phyloP scores from a whole-genome alignment of 1,140 invertebrate species.

The Nasonia longicornis region DNA sequence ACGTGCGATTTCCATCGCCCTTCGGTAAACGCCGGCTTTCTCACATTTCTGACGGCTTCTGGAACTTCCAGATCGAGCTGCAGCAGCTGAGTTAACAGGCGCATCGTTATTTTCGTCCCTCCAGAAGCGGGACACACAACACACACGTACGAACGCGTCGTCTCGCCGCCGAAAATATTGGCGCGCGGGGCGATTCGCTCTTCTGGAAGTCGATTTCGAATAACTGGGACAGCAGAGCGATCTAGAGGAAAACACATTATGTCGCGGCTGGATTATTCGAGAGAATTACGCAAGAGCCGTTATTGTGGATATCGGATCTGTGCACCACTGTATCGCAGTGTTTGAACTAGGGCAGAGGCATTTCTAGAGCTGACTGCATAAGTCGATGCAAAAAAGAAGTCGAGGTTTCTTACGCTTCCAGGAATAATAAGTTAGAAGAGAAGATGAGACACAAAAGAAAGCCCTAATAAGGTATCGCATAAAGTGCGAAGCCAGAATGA shows the following conservation, averaged over 20 bases:
- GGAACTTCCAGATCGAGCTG: not conserved
- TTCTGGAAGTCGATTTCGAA: slow-evolving; percentile 13
- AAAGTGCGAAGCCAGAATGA: no score
- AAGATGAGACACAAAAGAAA: no score
- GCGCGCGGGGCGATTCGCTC: no score
- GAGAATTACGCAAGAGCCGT: not conserved
- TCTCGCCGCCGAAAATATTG: not conserved
- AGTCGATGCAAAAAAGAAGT: not conserved
- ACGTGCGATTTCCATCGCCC: no score
- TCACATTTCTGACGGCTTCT: not conserved
- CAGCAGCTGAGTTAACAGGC: not conserved
- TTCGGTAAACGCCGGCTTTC: not conserved
- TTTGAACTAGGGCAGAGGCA: not conserved
- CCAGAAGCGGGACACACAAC: not conserved
- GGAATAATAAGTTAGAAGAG: no score
- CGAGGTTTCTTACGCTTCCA: no score
- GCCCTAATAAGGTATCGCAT: no score
- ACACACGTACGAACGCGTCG: not conserved
- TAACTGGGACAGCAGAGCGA: not conserved
- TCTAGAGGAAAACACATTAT: not conserved
- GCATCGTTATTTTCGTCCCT: not conserved
- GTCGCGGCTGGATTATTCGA: not conserved
- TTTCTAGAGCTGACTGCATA: not conserved
- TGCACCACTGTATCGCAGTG: not conserved
- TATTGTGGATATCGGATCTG: not conserved